Percentiles rank a stretch among this genome's conserved stretches.
phyloP scores from a whole-genome alignment of 2,888 invertebrate genomes.

The Polydrusus tereticollis region DNA sequence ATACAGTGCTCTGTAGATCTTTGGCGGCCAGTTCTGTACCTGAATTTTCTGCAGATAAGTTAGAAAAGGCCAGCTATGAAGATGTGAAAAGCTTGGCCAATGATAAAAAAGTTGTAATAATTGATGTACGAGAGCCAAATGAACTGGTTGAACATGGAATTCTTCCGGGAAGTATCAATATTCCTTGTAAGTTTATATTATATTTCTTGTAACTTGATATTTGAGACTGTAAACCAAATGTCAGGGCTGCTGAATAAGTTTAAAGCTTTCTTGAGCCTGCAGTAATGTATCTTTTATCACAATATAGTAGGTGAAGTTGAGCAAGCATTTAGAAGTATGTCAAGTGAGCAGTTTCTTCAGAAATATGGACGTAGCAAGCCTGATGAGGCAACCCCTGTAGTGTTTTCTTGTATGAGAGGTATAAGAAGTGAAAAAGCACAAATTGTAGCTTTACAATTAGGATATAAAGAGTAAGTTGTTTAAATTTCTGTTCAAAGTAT shows the following conservation, averaged over 20 bases:
- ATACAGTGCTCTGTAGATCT: background rate
- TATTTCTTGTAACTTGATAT: background rate
- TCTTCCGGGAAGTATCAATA: constrained; percentile 81
- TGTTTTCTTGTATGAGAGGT: constrained; percentile 79
- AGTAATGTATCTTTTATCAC: background rate
- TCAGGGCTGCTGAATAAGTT: background rate
- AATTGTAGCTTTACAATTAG: constrained; percentile 70
- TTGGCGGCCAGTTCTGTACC: constrained; percentile 5
- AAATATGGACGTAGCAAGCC: constrained; percentile 75
- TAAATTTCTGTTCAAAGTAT: background rate
- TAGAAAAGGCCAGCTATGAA: constrained; percentile 56
- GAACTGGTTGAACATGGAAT: constrained; percentile 79
- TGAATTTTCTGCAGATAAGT: background rate
- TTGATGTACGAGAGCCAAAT: constrained; percentile 83
- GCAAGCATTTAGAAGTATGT: constrained; percentile 66
- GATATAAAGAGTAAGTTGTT: constrained; percentile 72
- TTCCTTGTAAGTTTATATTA: constrained; percentile 80
- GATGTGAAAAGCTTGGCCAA: constrained; percentile 68
- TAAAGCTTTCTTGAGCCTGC: background rate
- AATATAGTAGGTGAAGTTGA: constrained; percentile 70
- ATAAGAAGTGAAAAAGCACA: constrained; percentile 75
- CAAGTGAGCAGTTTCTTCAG: constrained; percentile 71
- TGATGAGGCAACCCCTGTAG: constrained; percentile 70
- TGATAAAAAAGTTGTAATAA: constrained; percentile 70
- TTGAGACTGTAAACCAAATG: too few species aligned